Base-by-base conservation (phyloP, 2,797 vertebrate species). In the Benthosema pterotum region DNA sequence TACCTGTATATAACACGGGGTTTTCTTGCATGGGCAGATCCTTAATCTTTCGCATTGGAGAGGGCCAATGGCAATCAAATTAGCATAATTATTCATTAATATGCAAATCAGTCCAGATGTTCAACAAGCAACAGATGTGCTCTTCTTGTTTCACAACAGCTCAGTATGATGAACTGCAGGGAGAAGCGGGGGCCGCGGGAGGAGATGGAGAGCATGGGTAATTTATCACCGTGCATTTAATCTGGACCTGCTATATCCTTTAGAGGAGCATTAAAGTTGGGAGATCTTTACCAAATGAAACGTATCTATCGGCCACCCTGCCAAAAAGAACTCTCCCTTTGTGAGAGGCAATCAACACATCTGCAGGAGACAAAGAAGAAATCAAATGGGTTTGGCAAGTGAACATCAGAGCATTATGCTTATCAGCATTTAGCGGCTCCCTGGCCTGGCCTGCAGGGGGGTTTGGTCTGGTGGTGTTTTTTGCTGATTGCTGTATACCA, bases 1-100 rank as follows among this genome's bases (percentile, higher is more conserved):
- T 25, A 25, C 5, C 2, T 25, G 5, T 32, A 32, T 32, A 32
- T 32, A 69, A 78, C 66, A n/a, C 16, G 42, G 15, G 9, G 45
- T 59, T 69, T 60, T 65, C 52, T 75, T 63, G 48, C 67, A 69
- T 56, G 72, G 78, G 68, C 78, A 78, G 50, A 79, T 82, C 78
- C 86, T 87, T 81, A 83, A 87, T 88, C 70, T 79, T 83, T 87
- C 54, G 47, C 73, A 80, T 83, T 84, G 79, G 73, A 81, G 78
- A 67, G 74, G 74, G 69, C 75, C 79, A 79, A 61, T 78, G 69
- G 79, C 72, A 86, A 87, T 88, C 58, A 87, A 78, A 91, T 93
- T 90, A 90, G 75, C 90, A 93, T 93, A 93, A 92, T 92, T 88
- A 91, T 91, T 92, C 83, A 93, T 92, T 90, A 93, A 92, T 91